phyloP scores from a whole-genome alignment of 2,888 invertebrate genomes.

The Netelia virgata region DNA sequence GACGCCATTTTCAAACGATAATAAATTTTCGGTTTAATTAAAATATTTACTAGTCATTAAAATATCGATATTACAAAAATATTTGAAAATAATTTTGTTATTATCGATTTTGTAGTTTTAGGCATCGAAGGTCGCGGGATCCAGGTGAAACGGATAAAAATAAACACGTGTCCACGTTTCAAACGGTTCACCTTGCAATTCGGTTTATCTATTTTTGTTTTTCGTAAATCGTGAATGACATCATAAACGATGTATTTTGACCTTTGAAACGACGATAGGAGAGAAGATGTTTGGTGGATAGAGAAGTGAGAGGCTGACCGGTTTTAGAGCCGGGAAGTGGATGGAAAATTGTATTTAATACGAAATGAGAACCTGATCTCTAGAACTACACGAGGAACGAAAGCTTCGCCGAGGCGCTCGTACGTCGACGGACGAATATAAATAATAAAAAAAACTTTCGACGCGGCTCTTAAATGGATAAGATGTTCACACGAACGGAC shows the following conservation, averaged over 20 bases:
- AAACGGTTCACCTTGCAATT: neutral
- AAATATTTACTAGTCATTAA: no score
- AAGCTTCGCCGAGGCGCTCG: neutral
- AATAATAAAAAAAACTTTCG: neutral
- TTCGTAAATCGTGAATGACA: neutral
- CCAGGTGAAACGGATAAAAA: no score
- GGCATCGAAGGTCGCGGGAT: no score
- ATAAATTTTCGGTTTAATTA: no score
- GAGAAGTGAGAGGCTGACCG: constrained; percentile 64
- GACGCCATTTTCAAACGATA: no score
- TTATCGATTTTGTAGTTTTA: no score
- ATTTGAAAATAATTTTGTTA: no score
- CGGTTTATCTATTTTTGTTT: neutral
- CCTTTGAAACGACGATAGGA: constrained; percentile 1
- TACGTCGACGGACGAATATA: constrained; percentile 1
- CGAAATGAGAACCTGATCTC: constrained; percentile 46
- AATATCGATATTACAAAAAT: no score
- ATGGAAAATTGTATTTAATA: constrained; percentile 35
- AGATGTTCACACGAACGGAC: constrained; percentile 24
- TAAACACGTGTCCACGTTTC: no score
- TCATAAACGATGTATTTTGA: constrained; percentile 34
- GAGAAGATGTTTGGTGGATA: constrained; percentile 39
- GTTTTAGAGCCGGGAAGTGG: constrained; percentile 47
- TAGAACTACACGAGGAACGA: neutral
- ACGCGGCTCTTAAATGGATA: constrained; percentile 10